Evolutionary conservation across 2,113 vertebrate genomes (phyloP).

Genomic region (Meles meles): DNA sequence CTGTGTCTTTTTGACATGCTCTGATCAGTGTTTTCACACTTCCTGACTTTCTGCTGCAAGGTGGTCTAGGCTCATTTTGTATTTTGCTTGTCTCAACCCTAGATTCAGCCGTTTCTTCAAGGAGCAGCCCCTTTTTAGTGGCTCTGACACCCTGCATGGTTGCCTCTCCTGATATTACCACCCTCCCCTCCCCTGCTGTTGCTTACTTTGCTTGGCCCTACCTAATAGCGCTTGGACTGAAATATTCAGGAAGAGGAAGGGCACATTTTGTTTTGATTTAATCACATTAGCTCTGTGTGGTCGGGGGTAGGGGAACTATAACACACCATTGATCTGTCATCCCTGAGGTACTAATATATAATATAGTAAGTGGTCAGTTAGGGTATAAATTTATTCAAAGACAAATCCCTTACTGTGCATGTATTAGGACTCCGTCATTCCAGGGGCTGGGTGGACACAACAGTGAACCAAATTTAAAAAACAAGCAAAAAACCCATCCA

Average conservation of each 20-base stretch:
- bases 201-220: background rate
- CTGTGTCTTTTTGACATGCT: background rate
- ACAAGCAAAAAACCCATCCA: background rate
- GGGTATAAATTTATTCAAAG: background rate
- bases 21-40: background rate
- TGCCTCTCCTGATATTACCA: fast-evolving
- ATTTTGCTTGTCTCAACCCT: background rate
- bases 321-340: background rate
- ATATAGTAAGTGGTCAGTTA: background rate
- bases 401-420: background rate
- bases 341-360: background rate
- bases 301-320: background rate
- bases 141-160: background rate
- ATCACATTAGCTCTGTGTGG: background rate
- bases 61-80: background rate
- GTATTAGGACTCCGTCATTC: background rate
- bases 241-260: background rate
- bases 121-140: background rate
- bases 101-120: background rate
- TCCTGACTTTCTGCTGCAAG: background rate
- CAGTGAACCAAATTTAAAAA: background rate
- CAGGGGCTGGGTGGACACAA: background rate
- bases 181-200: fast-evolving
- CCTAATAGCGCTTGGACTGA: background rate
- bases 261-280: constrained; percentile 1